phyloP scores from a whole-genome alignment of 2,888 invertebrate species.

The Gandaritis pyraliata region DNA sequence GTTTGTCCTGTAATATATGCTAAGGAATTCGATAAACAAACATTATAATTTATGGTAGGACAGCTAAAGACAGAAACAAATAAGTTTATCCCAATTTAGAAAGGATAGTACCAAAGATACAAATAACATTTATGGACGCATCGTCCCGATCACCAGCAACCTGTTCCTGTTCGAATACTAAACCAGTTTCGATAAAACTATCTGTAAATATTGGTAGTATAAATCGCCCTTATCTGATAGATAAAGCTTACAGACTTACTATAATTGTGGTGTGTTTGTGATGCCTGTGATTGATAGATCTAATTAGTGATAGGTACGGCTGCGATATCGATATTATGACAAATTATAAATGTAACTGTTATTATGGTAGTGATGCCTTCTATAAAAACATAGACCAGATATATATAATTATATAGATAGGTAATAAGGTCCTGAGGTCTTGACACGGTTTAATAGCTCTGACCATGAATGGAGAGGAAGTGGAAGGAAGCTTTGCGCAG shows the following conservation, averaged over 20 bases:
- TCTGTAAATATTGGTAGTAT: conserved; percentile 77
- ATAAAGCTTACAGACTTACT: conserved; percentile 51
- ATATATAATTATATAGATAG: too few relatives aligned
- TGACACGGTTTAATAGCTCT: too few relatives aligned
- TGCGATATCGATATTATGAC: conserved; percentile 36
- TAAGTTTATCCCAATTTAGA: conserved; percentile 74
- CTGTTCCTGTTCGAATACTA: conserved; percentile 78
- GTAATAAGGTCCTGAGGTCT: too few relatives aligned
- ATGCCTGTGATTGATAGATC: conserved; percentile 44
- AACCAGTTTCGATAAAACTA: conserved; percentile 75
- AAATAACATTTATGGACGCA: conserved; percentile 78
- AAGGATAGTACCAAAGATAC: conserved; percentile 61
- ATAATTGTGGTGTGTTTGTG: conserved; percentile 54
- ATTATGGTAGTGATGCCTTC: not conserved
- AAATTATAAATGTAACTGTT: conserved; percentile 27
- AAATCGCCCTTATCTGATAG: conserved; percentile 67
- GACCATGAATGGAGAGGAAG: too few relatives aligned
- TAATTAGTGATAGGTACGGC: conserved; percentile 37
- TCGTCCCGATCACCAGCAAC: conserved; percentile 70
- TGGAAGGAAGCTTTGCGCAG: too few relatives aligned
- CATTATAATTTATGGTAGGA: conserved; percentile 65
- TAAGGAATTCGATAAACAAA: conserved; percentile 57
- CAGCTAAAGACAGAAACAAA: conserved; percentile 65
- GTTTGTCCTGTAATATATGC: conserved; percentile 43
- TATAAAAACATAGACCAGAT: too few relatives aligned